phyloP scores from a whole-genome alignment of 2,113 vertebrate species.

The Ciconia boyciana region DNA sequence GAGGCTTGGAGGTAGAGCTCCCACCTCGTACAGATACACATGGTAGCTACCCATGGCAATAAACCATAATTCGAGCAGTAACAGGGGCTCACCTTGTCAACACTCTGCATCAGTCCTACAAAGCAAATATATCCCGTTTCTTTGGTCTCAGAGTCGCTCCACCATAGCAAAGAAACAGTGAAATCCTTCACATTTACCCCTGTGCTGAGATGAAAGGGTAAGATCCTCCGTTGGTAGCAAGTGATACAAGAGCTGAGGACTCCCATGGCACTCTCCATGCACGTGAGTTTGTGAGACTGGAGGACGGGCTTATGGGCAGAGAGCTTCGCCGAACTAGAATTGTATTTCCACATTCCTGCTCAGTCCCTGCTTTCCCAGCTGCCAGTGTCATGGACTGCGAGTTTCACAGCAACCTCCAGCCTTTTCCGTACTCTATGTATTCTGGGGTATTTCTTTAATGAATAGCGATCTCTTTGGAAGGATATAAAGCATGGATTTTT shows the following conservation, averaged over 20 bases:
- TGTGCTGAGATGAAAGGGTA: background rate
- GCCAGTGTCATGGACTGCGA: background rate
- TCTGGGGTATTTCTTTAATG: background rate
- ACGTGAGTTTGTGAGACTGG: accelerated
- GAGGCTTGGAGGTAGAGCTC: background rate
- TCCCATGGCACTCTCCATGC: accelerated
- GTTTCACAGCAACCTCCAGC: background rate
- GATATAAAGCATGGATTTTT: background rate
- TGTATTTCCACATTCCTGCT: background rate
- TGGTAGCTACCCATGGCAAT: background rate
- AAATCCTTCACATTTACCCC: background rate
- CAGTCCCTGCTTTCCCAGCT: background rate
- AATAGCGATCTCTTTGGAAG: background rate
- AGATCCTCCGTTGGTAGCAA: background rate
- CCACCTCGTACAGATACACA: accelerated
- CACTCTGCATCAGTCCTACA: background rate
- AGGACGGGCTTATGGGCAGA: background rate
- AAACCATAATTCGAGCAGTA: background rate
- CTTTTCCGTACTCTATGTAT: background rate
- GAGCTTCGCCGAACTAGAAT: background rate
- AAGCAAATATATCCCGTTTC: background rate
- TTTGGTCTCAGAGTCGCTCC: background rate
- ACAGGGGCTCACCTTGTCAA: background rate
- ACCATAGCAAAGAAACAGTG: background rate
- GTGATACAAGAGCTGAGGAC: background rate